phyloP scores from a whole-genome alignment of 2,113 vertebrate species.

The Thalassarche chlororhynchos region DNA sequence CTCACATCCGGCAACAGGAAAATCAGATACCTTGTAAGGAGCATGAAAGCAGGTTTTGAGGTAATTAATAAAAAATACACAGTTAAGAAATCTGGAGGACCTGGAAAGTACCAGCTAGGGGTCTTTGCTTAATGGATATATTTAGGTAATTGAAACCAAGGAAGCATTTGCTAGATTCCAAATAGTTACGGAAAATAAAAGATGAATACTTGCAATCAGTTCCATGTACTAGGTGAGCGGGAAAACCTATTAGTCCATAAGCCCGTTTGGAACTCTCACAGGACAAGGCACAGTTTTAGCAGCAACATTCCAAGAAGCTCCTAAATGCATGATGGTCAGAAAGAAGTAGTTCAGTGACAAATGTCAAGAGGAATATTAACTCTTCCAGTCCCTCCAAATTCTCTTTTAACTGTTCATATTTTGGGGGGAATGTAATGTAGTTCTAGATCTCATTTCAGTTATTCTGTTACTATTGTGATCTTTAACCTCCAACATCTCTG shows the following conservation, averaged over 20 bases:
- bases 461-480: not conserved
- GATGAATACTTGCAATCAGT: not conserved
- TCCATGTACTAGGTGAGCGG: not conserved
- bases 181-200: not conserved
- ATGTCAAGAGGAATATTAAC: not conserved
- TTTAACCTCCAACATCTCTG: not conserved
- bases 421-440: not conserved
- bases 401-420: not conserved
- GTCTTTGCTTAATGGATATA: not conserved
- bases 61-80: not conserved
- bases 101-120: not conserved
- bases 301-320: not conserved
- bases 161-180: not conserved
- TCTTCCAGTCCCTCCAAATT: not conserved
- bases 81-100: not conserved
- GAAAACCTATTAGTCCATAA: not conserved
- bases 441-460: not conserved
- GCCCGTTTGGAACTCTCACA: not conserved
- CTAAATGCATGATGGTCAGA: not conserved
- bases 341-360: not conserved
- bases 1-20: constrained; percentile 35
- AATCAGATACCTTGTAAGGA: not conserved
- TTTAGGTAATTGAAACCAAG: not conserved
- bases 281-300: not conserved
- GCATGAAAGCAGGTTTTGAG: not conserved